phyloP scores from a whole-genome alignment of 2,888 invertebrate genomes.

The Andrena bicolor region DNA sequence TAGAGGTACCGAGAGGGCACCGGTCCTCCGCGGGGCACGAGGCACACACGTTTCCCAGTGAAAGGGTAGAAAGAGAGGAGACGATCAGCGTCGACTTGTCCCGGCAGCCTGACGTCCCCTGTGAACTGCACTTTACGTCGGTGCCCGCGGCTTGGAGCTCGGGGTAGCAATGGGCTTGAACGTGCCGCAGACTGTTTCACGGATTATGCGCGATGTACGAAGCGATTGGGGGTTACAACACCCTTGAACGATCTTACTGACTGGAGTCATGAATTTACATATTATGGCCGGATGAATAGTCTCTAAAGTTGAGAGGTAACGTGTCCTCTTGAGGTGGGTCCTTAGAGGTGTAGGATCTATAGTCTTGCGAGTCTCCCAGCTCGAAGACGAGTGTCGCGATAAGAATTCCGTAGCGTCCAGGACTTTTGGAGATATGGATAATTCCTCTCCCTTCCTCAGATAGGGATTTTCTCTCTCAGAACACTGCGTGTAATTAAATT shows the following conservation, averaged over 20 bases:
- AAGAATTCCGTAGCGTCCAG: too few species aligned
- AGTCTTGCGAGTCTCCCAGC: too few species aligned
- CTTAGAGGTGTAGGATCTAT: too few species aligned
- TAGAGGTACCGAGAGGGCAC: conserved; percentile 64
- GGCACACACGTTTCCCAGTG: conserved; percentile 57
- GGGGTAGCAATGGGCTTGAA: conserved; percentile 55
- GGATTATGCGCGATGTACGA: background rate
- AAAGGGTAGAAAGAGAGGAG: conserved; percentile 44
- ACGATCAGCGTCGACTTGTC: conserved; percentile 53
- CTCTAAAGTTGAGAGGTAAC: too few species aligned
- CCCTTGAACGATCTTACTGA: background rate
- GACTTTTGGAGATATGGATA: too few species aligned
- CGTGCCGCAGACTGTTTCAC: conserved; percentile 5
- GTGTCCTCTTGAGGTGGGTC: too few species aligned
- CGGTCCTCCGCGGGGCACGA: conserved; percentile 57
- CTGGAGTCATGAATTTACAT: too few species aligned
- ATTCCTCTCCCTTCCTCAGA: background rate
- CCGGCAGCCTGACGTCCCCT: conserved; percentile 60
- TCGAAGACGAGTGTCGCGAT: too few species aligned
- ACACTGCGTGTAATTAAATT: conserved; percentile 12
- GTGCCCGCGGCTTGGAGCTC: conserved; percentile 29
- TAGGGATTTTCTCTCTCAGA: background rate
- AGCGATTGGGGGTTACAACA: background rate
- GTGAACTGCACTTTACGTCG: conserved; percentile 68
- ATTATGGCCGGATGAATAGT: too few species aligned